Conservation (phyloP, 1,140 invertebrate species). For the Amyelois transitella region DNA sequence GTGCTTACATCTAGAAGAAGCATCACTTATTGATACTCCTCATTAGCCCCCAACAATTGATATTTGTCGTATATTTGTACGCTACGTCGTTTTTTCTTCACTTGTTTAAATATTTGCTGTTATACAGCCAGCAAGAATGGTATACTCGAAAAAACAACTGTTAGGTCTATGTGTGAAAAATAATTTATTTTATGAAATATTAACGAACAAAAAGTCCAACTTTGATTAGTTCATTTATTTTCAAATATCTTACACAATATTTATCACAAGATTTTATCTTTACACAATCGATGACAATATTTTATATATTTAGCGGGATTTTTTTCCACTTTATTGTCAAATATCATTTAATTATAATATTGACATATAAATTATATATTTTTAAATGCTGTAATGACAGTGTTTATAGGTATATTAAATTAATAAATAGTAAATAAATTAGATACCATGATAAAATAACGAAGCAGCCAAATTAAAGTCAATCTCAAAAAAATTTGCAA, state of each 20-base stretch:
- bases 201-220: not conserved
- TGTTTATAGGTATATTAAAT: not conserved
- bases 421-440: not conserved
- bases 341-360: not conserved
- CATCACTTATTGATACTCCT: not conserved
- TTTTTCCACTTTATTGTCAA: constrained; percentile 12
- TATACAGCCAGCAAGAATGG: not conserved
- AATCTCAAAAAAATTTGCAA: too few relatives aligned
- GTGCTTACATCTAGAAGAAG: not conserved
- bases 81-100: not conserved
- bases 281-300: constrained; percentile 11
- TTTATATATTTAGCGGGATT: not conserved
- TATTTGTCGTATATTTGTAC: constrained; percentile 18
- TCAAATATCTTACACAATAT: constrained; percentile 18
- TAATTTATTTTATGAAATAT: not conserved
- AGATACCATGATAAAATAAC: not conserved
- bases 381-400: not conserved
- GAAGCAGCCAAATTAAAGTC: not conserved
- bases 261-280: constrained; percentile 30
- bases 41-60: not conserved
- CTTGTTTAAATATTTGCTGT: constrained; percentile 18
- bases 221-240: constrained; percentile 20
- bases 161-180: not conserved
- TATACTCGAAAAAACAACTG: not conserved
- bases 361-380: not conserved